These are phyloP conservation scores for Belgica antarctica DNA, from an alignment of 2,888 invertebrate genomes.

Conservation along the genomic window DNA sequence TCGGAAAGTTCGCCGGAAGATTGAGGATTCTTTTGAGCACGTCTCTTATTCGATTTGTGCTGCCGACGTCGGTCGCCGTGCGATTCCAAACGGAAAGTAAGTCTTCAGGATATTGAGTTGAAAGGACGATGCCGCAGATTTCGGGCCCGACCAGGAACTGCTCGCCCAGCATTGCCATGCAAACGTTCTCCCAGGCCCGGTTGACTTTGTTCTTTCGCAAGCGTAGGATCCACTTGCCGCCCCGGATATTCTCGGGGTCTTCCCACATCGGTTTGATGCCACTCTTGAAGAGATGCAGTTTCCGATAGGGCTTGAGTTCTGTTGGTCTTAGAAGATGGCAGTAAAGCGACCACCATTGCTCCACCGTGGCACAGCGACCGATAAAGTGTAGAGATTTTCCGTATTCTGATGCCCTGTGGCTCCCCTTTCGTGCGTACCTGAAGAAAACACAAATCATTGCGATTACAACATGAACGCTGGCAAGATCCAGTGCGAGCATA, in stretches of 20 bases:
- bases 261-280: conserved; percentile 99
- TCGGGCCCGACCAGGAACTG: conserved; percentile 99
- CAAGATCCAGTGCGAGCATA: not conserved
- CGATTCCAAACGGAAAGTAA: conserved; percentile 94
- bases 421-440: conserved; percentile 37
- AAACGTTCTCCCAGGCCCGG: conserved; percentile 97
- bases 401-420: conserved; percentile 47
- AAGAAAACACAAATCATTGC: not conserved
- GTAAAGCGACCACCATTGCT: conserved; percentile 97
- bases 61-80: conserved; percentile 84
- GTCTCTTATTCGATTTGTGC: conserved; percentile 89
- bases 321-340: conserved; percentile 86
- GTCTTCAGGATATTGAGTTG: conserved; percentile 72
- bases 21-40: conserved; percentile 91
- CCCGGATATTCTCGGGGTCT: conserved; percentile 91
- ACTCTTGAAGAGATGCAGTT: conserved; percentile 92
- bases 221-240: conserved; percentile 97
- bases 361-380: conserved; percentile 85
- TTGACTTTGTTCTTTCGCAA: conserved; percentile 92
- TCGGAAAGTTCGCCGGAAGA: conserved; percentile 84
- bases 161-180: conserved; percentile 97
- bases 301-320: conserved; percentile 85
- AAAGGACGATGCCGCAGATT: conserved; percentile 96
- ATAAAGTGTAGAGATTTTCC: conserved; percentile 74
- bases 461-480: not conserved